Conservation (phyloP, 2,888 invertebrate genomes). For the Ptilodon capucinus region DNA sequence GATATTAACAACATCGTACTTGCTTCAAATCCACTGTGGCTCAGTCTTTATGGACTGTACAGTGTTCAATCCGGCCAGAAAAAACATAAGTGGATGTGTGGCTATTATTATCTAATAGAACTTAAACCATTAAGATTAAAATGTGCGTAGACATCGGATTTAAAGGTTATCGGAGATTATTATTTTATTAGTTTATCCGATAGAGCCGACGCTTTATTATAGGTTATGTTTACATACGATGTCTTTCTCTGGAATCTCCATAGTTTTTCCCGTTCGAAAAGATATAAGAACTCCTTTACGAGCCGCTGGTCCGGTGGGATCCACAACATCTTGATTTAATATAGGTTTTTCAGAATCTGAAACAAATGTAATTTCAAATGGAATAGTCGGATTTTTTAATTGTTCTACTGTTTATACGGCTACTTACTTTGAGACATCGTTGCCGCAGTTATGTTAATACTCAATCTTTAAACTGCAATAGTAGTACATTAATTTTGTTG, state of each 20-base stretch:
- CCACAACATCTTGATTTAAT: conserved; percentile 74
- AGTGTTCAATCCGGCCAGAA: no score
- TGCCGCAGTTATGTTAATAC: not conserved
- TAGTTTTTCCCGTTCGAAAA: conserved; percentile 90
- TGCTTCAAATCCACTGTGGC: no score
- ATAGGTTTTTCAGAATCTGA: conserved; percentile 71
- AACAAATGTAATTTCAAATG: conserved; percentile 31
- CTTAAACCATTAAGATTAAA: no score
- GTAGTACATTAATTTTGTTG: not conserved
- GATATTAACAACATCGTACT: no score
- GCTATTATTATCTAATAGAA: no score
- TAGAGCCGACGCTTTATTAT: conserved; percentile 6
- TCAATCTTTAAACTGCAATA: not conserved
- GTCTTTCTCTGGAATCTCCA: conserved; percentile 93
- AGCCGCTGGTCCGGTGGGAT: conserved; percentile 90
- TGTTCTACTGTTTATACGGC: conserved; percentile 1
- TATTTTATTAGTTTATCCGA: no score
- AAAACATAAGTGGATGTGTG: no score
- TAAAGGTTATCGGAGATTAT: no score
- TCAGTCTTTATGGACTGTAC: no score
- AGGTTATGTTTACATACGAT: conserved; percentile 84
- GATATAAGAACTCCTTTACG: conserved; percentile 92
- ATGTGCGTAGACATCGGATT: no score
- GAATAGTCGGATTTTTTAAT: not conserved
- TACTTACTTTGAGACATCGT: conserved; percentile 69